Evolutionary conservation across 2,888 invertebrate genomes (phyloP).

Genomic region (Itoplectis maculator): DNA sequence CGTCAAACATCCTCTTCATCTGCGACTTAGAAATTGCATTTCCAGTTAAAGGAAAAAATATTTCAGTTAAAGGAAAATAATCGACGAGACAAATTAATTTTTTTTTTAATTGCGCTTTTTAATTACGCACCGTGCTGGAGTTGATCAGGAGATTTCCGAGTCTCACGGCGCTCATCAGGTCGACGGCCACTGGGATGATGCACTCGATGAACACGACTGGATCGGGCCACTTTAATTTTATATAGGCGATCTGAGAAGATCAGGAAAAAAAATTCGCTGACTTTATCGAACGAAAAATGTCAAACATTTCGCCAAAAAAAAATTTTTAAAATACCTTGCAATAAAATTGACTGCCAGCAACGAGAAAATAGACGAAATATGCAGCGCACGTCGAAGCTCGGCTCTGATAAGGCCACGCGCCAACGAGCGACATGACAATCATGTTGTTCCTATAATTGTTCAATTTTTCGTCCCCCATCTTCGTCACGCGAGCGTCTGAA

Average conservation of each 20-base stretch:
- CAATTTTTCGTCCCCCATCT: background rate
- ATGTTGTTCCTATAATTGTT: background rate
- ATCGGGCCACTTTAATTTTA: conserved; percentile 22
- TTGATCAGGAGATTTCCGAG: conserved; percentile 25
- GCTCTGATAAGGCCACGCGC: conserved; percentile 11
- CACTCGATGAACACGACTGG: background rate
- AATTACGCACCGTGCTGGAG: conserved; percentile 15
- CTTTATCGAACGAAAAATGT: background rate
- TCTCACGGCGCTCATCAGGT: conserved; percentile 14
- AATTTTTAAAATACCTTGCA: conserved; percentile 7
- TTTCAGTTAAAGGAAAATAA: background rate
- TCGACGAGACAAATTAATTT: too few relatives aligned
- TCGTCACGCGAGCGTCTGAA: background rate
- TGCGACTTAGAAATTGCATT: conserved; percentile 23
- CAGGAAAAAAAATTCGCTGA: background rate
- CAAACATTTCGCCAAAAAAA: background rate
- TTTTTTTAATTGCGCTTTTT: background rate
- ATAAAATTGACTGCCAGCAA: background rate
- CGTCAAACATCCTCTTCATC: conserved; percentile 37
- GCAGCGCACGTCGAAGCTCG: background rate
- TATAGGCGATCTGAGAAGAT: conserved; percentile 41
- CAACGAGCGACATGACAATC: background rate
- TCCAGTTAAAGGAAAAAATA: background rate
- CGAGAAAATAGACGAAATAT: background rate
- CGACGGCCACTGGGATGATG: background rate